phyloP scores from a whole-genome alignment of 2,888 invertebrate genomes.

The Andrena chrysosceles region DNA sequence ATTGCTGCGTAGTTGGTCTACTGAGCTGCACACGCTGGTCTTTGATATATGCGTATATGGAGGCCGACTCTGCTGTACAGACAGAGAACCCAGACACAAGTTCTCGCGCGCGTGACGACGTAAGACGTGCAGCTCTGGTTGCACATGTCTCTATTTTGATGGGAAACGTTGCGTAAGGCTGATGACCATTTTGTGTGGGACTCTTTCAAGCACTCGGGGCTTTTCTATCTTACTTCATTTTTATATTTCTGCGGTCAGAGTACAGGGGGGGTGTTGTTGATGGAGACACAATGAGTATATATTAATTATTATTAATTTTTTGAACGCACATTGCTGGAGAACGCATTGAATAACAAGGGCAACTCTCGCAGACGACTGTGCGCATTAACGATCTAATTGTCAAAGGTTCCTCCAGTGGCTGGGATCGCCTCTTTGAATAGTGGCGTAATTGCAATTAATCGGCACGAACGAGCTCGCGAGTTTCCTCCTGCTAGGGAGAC shows the following conservation, averaged over 20 bases:
- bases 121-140: constrained; percentile 39
- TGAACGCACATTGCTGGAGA: too few relatives aligned
- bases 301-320: constrained; percentile 7
- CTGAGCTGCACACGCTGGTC: constrained; percentile 71
- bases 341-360: neutral
- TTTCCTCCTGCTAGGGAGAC: constrained; percentile 23
- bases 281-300: neutral
- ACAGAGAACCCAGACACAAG: neutral
- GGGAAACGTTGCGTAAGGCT: constrained; percentile 17
- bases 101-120: constrained; percentile 24
- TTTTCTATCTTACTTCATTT: too few relatives aligned
- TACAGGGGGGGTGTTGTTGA: too few relatives aligned
- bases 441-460: constrained; percentile 51
- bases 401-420: constrained; percentile 21
- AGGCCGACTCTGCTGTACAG: constrained; percentile 22
- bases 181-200: constrained; percentile 7
- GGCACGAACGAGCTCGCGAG: neutral
- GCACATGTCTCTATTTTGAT: constrained; percentile 45
- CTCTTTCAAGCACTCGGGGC: too few relatives aligned
- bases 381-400: constrained; percentile 36
- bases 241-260: too few relatives aligned
- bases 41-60: constrained; percentile 73
- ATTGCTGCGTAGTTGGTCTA: constrained; percentile 78
- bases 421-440: constrained; percentile 16
- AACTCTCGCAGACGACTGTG: constrained; percentile 9